Base-by-base conservation (phyloP, 2,888 invertebrate species). In the Trichopoda pennipes region DNA sequence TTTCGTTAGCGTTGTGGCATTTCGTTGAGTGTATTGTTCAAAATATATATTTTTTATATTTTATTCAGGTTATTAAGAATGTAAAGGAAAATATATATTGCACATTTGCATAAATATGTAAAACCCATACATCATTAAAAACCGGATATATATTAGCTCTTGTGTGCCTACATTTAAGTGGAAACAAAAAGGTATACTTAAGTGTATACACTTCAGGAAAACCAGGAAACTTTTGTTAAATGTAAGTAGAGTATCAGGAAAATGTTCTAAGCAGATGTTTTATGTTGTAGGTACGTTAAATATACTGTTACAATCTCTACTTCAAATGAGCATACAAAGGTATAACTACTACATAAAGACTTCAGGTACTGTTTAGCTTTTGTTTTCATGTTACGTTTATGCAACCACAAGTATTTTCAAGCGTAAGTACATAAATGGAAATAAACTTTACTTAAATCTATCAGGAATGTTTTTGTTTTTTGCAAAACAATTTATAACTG, bases 181-280 rank as follows among this genome's bases (percentile, higher is more conserved):
- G 21, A 3, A 51, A 35, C 64, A 64, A 51, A 21, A 38, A 21
- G 16, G 1, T 55, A 3, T 32, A 44, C 42, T 56, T 16, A 42
- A n/a, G 44, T 6, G 7, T 28, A 28, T 44, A 44, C 17, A 23
- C 55, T 56, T n/a, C 44, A 42, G 35, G n/a, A 55, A 1, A 55
- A 56, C 69, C 55, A 69, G 69, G 55, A 55, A 56, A 42, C 55
- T 69, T 38, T n/a, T 69, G 44, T 42, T 28, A 55, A 28, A 55
- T 42, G 12, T 55, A 44, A 56, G 42, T 28, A 69, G 44, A 56
- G 42, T 69, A 68, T 55, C 55, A 69, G 42, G 64, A 32, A 64
- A 64, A 64, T 51, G 35, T 35, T 64, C 9, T 32, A 64, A 64
- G 64, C 35, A 51, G 64, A 2, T 38, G 19, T 64, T 32, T 64